Evolutionary conservation across 1,140 invertebrate genomes (phyloP), one percentile per base, ranked within the genome.

Genomic region (Drosophila trapezifrons): DNA sequence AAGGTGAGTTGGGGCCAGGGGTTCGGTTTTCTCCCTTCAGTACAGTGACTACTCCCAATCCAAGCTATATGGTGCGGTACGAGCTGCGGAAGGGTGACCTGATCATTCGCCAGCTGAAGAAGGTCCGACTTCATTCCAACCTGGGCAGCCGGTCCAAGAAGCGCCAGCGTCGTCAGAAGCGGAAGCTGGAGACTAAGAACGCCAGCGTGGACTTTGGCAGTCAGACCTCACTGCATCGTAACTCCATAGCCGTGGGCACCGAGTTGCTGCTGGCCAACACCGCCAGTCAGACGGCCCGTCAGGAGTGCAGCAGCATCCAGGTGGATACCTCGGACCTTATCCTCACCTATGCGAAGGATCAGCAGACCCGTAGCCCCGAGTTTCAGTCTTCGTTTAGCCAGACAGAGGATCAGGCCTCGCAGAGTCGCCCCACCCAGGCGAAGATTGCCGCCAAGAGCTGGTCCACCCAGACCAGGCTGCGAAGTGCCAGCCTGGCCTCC

Each of bases 31-130:
- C 10, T 17, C 2, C n/a, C 17, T 8, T 20, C 45, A 37, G 12
- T 3, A 3, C 18, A 60, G 20, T 45, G 18, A 20, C 13, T 29
- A 4, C 8, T 18, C 5, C 18, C 3, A 3, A 37, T 52, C 18
- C 1, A 4, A 86, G 82, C 22, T 79, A 60, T 13, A 8, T 69
- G 10, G 13, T 86, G 13, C 75, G 62, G n/a, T 89, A 59, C 32
- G 52, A 56, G 8, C 35, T 86, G 47, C 46, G 43, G 6, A 29
- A 43, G 1, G 70, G 58, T 1, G 10, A 55, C 4, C 49, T 86
- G 29, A 43, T 42, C n/a, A 62, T 87, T 22, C 10, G 35, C 0
- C 63, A 63, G 7, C 15, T 63, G 8, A 69, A 47, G 13, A 37
- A 27, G 15, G 25, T 17, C 0, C 15, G 45, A 17, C 3, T 4